These are phyloP conservation scores for Caranx ignobilis DNA, from an alignment of 2,113 vertebrate species.

Conservation along the genomic window DNA sequence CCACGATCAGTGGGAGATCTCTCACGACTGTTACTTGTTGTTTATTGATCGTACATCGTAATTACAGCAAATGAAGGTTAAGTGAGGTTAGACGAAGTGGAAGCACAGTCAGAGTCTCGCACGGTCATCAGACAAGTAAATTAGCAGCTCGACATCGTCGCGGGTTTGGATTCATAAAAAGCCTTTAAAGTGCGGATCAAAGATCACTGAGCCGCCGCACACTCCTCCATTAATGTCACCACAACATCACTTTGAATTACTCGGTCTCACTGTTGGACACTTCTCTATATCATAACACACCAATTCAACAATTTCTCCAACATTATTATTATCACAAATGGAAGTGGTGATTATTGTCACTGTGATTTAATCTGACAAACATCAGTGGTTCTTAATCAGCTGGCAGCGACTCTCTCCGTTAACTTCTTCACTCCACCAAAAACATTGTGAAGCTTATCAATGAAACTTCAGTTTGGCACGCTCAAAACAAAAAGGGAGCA, in stretches of 20 bases:
- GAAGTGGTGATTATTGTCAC: too few species aligned
- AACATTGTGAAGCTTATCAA: too few species aligned
- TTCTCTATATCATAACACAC: background rate
- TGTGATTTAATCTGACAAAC: background rate
- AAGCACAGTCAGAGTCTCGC: background rate
- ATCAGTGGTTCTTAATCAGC: background rate
- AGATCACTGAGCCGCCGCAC: slow-evolving; percentile 6
- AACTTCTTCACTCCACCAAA: too few species aligned
- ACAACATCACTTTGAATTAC: too few species aligned
- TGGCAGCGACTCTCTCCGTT: too few species aligned
- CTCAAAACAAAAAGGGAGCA: too few species aligned
- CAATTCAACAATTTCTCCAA: background rate
- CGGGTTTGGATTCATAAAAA: slow-evolving; percentile 15
- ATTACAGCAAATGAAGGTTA: slow-evolving; percentile 59
- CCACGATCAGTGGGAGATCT: slow-evolving; percentile 35
- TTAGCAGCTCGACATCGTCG: slow-evolving; percentile 11
- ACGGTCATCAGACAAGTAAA: slow-evolving; percentile 2
- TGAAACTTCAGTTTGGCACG: too few species aligned
- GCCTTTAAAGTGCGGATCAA: slow-evolving; percentile 3
- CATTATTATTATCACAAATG: background rate
- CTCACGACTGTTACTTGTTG: background rate
- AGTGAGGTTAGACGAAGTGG: slow-evolving; percentile 3
- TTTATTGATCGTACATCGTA: slow-evolving; percentile 47
- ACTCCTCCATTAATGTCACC: background rate
- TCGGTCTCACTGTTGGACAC: background rate